Percentiles rank a stretch among this genome's conserved stretches.
Evolutionary conservation across 2,888 invertebrate genomes (phyloP).

Genomic region (Nomada lathburiana): DNA sequence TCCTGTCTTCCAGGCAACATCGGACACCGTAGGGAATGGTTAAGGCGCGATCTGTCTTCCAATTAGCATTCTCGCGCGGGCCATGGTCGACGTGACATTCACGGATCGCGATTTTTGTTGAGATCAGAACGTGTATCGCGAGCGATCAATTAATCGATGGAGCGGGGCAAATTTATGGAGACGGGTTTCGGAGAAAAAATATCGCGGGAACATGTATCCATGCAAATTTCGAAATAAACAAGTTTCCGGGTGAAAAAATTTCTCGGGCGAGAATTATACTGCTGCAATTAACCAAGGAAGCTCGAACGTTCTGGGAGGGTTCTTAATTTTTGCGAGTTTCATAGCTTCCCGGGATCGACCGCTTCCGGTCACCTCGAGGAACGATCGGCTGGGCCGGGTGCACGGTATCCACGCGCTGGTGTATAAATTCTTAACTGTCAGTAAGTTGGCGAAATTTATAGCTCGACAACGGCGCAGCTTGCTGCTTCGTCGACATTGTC

Average conservation of each 20-base stretch:
- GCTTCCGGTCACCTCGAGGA: background rate
- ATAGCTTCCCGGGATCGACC: background rate
- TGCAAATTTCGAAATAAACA: background rate
- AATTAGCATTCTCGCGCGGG: conserved; percentile 24
- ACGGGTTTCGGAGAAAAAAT: background rate
- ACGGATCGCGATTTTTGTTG: background rate
- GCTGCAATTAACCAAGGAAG: background rate
- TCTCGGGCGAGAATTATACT: background rate
- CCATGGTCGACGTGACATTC: background rate
- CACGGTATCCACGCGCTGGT: background rate
- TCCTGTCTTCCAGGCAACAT: background rate
- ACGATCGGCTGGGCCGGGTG: conserved; percentile 4
- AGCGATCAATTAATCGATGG: background rate
- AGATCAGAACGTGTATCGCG: background rate
- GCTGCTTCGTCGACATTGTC: conserved; percentile 47
- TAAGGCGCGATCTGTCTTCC: conserved; percentile 32
- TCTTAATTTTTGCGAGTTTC: conserved; percentile 10
- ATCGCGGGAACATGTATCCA: background rate
- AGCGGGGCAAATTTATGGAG: background rate
- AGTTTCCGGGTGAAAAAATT: background rate
- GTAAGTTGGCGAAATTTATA: conserved; percentile 63
- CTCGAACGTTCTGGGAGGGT: too few species aligned
- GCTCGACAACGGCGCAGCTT: conserved; percentile 5
- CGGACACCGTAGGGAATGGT: conserved; percentile 6
- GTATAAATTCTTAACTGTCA: conserved; percentile 60